Conservation (phyloP, 2,797 vertebrate genomes). For the Amazona ochrocephala region DNA sequence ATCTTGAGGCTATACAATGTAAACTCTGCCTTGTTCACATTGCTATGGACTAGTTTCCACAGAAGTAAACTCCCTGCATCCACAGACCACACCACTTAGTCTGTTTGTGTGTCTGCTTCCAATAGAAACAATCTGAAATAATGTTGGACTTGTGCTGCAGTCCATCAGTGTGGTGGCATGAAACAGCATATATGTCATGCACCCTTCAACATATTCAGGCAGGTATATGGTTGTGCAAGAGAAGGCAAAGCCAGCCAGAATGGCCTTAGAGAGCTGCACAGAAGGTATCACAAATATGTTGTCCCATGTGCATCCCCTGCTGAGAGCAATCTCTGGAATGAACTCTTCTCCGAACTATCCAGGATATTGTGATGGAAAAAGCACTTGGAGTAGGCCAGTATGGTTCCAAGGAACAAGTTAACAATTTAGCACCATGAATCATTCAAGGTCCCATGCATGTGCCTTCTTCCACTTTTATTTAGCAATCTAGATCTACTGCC, state of each 20-base stretch:
- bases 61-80: neutral
- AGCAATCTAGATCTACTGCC: neutral
- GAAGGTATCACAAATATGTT: neutral
- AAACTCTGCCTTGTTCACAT: neutral
- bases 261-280: neutral
- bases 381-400: neutral
- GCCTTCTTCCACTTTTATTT: neutral
- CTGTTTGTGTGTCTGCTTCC: neutral
- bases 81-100: neutral
- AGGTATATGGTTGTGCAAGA: neutral
- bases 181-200: neutral
- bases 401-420: neutral
- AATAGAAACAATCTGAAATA: neutral
- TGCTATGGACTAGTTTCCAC: neutral
- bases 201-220: accelerated
- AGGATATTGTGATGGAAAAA: neutral
- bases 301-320: neutral
- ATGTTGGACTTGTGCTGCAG: neutral
- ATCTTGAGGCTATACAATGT: neutral
- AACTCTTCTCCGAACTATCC: neutral
- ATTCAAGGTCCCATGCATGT: neutral
- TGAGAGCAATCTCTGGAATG: neutral
- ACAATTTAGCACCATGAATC: neutral
- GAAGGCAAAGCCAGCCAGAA: neutral
- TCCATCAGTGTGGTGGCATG: neutral